Evolutionary conservation across 2,888 invertebrate genomes (phyloP).

Genomic region (Heliconius ethilla): DNA sequence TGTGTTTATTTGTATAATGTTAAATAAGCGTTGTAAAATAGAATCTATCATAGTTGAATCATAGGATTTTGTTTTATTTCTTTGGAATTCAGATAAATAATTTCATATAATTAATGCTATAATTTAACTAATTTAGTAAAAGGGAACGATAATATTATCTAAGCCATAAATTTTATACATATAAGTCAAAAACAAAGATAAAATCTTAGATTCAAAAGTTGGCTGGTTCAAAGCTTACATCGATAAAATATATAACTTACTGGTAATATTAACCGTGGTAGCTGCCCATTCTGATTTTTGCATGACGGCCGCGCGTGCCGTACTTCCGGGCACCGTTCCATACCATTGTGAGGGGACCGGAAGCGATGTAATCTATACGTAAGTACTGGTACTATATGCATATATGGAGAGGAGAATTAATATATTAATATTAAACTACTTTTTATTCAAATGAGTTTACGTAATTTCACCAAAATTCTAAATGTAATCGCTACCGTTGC

Average conservation of each 20-base stretch:
- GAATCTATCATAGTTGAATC: too few relatives aligned
- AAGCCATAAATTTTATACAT: too few relatives aligned
- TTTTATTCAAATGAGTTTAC: neutral
- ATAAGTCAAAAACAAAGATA: neutral
- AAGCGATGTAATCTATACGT: slow-evolving; percentile 67
- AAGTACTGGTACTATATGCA: slow-evolving; percentile 2
- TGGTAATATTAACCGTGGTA: slow-evolving; percentile 29
- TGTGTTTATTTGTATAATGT: too few relatives aligned
- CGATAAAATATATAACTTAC: slow-evolving; percentile 10
- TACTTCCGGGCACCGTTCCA: slow-evolving; percentile 59
- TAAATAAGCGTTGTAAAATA: too few relatives aligned
- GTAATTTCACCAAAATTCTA: neutral
- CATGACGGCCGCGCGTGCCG: slow-evolving; percentile 71
- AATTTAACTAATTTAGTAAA: too few relatives aligned
- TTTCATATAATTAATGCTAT: too few relatives aligned
- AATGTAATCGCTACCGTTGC: neutral
- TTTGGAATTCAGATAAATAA: too few relatives aligned
- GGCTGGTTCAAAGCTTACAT: neutral
- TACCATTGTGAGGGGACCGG: slow-evolving; percentile 62
- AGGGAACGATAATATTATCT: too few relatives aligned
- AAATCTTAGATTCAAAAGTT: neutral
- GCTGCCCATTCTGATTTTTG: slow-evolving; percentile 50
- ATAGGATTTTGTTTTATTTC: too few relatives aligned
- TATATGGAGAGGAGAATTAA: slow-evolving; percentile 31
- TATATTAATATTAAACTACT: neutral